Evolutionary conservation across 2,113 vertebrate genomes (phyloP).

Genomic region (Bubalus kerabau): DNA sequence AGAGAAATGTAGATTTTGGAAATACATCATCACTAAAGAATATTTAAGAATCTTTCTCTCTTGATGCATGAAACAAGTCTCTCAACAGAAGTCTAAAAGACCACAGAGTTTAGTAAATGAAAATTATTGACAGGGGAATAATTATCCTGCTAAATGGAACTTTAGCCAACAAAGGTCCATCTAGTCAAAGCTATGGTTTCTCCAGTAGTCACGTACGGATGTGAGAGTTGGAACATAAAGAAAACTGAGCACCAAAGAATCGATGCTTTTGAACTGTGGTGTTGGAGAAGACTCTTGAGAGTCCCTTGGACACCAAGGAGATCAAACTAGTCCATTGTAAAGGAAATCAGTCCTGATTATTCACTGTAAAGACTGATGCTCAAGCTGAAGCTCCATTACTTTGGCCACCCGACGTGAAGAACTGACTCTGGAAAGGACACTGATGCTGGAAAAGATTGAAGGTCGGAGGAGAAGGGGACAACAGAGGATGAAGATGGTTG

Average conservation of each 20-base stretch:
- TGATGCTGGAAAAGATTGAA: not conserved
- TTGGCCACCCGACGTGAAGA: rapidly evolving
- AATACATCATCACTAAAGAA: not conserved
- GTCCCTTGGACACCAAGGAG: not conserved
- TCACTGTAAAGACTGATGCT: not conserved
- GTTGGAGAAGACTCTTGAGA: not conserved
- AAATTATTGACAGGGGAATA: not conserved
- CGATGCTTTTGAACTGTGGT: not conserved
- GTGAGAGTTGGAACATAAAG: not conserved
- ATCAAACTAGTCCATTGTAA: not conserved
- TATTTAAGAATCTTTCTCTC: not conserved
- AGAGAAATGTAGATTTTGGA: not conserved
- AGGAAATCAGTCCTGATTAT: not conserved
- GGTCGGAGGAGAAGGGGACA: rapidly evolving
- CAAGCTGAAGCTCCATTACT: not conserved
- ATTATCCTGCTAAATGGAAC: not conserved
- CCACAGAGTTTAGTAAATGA: not conserved
- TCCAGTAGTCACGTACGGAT: not conserved
- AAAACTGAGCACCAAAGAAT: not conserved
- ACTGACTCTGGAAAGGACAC: not conserved
- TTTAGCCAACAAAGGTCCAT: not conserved
- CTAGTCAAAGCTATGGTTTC: not conserved
- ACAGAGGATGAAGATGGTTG: not conserved
- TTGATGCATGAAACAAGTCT: not conserved
- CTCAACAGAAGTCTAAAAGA: not conserved